Conservation (phyloP, 2,888 invertebrate species). For the Agriopis leucophaearia region DNA sequence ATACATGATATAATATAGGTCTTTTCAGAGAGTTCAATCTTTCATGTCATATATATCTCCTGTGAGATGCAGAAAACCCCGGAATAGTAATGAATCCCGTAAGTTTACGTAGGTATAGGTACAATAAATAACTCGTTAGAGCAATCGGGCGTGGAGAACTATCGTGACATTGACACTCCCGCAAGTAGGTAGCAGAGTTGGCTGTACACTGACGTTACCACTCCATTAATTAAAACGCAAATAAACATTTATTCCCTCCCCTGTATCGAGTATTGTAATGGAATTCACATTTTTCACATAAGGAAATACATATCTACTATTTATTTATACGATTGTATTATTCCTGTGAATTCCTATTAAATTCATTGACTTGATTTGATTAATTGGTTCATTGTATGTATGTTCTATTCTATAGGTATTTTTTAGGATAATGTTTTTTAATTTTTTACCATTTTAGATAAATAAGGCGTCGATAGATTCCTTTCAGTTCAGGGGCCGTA, state of each 20-base stretch:
- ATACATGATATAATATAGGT: background rate
- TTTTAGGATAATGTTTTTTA: background rate
- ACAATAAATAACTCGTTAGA: background rate
- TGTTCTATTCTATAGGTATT: background rate
- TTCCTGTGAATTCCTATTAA: constrained; percentile 13
- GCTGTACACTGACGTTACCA: constrained; percentile 32
- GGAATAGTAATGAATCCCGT: background rate
- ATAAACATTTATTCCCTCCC: constrained; percentile 17
- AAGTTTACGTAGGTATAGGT: background rate
- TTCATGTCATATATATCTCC: background rate
- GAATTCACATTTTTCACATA: constrained; percentile 16
- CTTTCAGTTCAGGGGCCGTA: no score
- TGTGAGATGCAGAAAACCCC: background rate
- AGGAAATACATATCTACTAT: constrained; percentile 13
- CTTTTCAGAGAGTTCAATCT: background rate
- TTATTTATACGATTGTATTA: constrained; percentile 6
- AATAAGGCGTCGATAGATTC: no score
- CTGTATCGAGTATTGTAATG: constrained; percentile 10
- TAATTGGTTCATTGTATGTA: constrained; percentile 3
- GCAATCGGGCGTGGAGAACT: constrained; percentile 31
- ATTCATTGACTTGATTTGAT: constrained; percentile 13
- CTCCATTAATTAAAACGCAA: constrained; percentile 34
- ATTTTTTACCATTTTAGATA: background rate
- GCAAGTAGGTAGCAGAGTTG: constrained; percentile 42
- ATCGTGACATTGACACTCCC: constrained; percentile 59